These are phyloP conservation scores for Fabriciana adippe DNA, from an alignment of 2,888 invertebrate genomes.

Conservation along the genomic window DNA sequence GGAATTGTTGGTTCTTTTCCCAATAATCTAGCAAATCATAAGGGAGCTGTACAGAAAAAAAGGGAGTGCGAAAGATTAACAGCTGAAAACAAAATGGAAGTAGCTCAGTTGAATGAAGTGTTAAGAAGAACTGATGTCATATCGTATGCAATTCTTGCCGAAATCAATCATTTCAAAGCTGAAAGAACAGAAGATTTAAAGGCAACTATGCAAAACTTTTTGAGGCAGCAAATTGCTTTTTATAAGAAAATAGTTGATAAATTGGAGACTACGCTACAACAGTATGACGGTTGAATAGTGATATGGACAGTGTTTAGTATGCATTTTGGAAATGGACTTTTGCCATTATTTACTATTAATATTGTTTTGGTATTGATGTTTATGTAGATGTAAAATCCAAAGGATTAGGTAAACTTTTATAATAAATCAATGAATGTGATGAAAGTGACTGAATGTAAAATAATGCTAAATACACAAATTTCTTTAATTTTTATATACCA, in stretches of 20 bases:
- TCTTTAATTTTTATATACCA: conserved; percentile 49
- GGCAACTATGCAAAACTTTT: conserved; percentile 91
- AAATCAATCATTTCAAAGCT: conserved; percentile 95
- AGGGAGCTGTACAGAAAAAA: conserved; percentile 93
- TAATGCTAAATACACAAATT: conserved; percentile 45
- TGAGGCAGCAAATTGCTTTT: conserved; percentile 94
- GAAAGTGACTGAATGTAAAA: conserved; percentile 68
- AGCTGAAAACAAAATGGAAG: conserved; percentile 91
- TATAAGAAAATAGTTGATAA: conserved; percentile 92
- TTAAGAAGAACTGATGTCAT: conserved; percentile 93
- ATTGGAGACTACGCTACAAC: conserved; percentile 83
- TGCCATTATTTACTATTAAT: conserved; percentile 44
- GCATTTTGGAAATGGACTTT: conserved; percentile 38
- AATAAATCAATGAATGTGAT: conserved; percentile 70
- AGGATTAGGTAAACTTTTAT: conserved; percentile 49
- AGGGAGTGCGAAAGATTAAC: conserved; percentile 92
- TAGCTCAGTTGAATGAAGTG: conserved; percentile 90
- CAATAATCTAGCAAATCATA: conserved; percentile 94
- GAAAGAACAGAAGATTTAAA: conserved; percentile 94
- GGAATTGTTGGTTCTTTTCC: conserved; percentile 95
- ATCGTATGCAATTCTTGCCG: conserved; percentile 96
- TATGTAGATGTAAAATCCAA: conserved; percentile 54
- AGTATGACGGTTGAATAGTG: conserved; percentile 68
- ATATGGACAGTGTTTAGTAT: conserved; percentile 32
- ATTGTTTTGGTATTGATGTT: conserved; percentile 41